Evolutionary conservation across 1,140 invertebrate species (phyloP).

Genomic region (Yoshiicerus persimilis): DNA sequence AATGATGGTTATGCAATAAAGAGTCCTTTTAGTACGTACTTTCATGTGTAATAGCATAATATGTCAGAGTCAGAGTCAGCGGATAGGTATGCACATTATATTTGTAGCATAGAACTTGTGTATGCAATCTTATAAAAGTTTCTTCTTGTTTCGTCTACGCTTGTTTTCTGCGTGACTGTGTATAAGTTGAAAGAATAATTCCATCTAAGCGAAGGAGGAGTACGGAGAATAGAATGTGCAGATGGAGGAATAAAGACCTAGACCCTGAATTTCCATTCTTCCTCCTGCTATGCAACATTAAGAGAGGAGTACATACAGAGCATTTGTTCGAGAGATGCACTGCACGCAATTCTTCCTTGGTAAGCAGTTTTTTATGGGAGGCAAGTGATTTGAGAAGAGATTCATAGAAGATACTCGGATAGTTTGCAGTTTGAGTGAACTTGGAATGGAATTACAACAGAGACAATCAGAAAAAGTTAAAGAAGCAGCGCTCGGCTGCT

Average conservation of each 20-base stretch:
- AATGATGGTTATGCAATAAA: not conserved
- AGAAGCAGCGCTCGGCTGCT: not conserved
- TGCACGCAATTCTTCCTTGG: slow-evolving; percentile 4
- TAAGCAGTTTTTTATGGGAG: slow-evolving; percentile 7
- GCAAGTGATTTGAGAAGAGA: not conserved
- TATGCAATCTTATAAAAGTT: not conserved
- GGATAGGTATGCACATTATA: not conserved
- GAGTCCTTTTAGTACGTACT: not conserved
- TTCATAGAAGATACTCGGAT: not conserved
- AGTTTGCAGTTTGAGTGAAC: not conserved
- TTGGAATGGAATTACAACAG: not conserved
- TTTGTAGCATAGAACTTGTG: not conserved
- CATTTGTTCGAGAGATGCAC: not conserved
- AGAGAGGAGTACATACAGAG: not conserved
- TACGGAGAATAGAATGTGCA: not conserved
- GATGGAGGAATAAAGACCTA: not conserved
- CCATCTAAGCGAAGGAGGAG: not conserved
- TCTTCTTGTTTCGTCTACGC: not conserved
- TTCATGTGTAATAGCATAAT: too few species aligned
- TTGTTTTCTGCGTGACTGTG: not conserved
- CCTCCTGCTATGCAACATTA: not conserved
- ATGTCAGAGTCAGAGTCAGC: too few species aligned
- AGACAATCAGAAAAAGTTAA: not conserved
- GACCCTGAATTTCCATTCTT: not conserved
- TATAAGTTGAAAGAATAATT: not conserved